Evolutionary conservation across 2,113 vertebrate genomes (phyloP).

Genomic region (Petromus typicus): DNA sequence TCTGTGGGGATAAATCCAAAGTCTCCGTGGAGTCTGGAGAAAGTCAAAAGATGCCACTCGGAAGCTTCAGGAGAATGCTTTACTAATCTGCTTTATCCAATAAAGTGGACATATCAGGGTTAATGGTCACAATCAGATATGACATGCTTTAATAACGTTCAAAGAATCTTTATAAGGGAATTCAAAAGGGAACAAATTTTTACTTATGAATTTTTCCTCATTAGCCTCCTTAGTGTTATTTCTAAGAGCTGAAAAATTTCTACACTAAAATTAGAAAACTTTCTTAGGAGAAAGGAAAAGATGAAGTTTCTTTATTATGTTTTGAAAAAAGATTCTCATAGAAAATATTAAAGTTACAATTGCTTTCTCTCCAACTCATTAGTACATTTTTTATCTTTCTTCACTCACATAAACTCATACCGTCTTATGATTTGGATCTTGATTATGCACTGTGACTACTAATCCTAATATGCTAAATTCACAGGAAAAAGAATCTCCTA

Average conservation of each 20-base stretch:
- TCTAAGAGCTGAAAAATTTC: not conserved
- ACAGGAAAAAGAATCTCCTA: not conserved
- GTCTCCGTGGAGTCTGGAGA: not conserved
- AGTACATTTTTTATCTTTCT: not conserved
- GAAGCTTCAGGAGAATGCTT: not conserved
- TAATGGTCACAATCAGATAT: constrained; percentile 10
- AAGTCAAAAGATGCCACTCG: not conserved
- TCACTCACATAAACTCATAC: not conserved
- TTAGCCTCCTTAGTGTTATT: not conserved
- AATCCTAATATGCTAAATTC: not conserved
- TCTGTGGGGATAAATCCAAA: not conserved
- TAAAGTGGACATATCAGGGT: not conserved
- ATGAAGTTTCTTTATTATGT: not conserved
- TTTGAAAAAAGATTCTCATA: not conserved
- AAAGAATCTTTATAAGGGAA: constrained; percentile 9
- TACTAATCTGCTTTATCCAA: not conserved
- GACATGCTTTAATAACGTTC: constrained; percentile 7
- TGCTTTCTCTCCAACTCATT: not conserved
- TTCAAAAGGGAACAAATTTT: not conserved
- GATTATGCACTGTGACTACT: no score
- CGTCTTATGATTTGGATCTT: not conserved
- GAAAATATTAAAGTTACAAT: not conserved
- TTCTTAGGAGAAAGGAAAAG: not conserved
- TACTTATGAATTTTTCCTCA: constrained; percentile 5
- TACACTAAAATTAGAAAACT: constrained; percentile 36